Evolutionary conservation across 2,113 vertebrate genomes (phyloP).

Genomic region (Notarius lentiginosus): DNA sequence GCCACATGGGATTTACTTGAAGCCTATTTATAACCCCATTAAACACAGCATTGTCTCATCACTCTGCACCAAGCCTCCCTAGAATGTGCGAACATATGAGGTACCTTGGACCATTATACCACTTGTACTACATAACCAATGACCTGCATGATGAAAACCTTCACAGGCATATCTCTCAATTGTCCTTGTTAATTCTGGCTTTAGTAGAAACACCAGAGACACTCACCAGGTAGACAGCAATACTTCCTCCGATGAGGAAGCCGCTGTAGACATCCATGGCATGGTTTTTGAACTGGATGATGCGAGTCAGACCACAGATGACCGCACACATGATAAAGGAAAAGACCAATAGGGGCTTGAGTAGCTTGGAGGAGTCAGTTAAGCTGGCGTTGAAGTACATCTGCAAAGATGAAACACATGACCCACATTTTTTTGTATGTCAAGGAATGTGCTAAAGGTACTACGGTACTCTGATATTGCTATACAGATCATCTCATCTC

Average conservation of each 20-base stretch:
- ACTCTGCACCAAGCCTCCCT: not conserved
- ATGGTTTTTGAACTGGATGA: constrained; percentile 98
- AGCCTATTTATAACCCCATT: constrained; percentile 47
- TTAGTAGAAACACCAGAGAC: not conserved
- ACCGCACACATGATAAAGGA: constrained; percentile 95
- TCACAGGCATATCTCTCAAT: not conserved
- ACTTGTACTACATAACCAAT: not conserved
- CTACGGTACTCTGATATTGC: not conserved
- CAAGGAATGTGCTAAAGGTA: not conserved
- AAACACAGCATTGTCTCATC: constrained; percentile 44
- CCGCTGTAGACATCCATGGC: constrained; percentile 97
- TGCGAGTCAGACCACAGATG: constrained; percentile 93
- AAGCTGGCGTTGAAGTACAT: constrained; percentile 99
- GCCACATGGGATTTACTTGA: constrained; percentile 46
- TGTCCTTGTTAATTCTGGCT: not conserved
- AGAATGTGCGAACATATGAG: not conserved
- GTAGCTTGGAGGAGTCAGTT: constrained; percentile 94
- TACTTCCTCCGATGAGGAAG: constrained; percentile 92
- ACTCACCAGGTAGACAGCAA: constrained; percentile 93
- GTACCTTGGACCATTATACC: not conserved
- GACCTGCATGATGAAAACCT: not conserved
- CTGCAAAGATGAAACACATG: constrained; percentile 69
- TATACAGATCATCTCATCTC: too few species aligned
- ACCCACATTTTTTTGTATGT: not conserved
- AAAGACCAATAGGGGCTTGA: constrained; percentile 96